A percentile compares a stretch with the other conserved stretches of the same genome.
Conservation (phyloP, 37 sponge, comb jelly and placozoan species). For the Ephydatia muelleri region DNA sequence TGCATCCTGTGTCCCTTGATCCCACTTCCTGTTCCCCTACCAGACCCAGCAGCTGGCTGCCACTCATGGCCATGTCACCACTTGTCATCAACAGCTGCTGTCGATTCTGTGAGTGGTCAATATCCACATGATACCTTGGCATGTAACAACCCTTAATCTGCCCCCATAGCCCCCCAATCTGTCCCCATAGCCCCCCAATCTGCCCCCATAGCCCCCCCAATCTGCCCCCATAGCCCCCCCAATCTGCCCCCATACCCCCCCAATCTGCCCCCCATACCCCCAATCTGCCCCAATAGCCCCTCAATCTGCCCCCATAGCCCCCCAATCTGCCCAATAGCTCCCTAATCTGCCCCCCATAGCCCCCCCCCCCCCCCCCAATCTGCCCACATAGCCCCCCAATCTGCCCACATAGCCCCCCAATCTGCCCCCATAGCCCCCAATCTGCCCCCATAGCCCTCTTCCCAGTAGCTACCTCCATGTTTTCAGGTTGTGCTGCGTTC, state of each 20-base stretch:
- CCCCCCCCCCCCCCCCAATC: background rate
- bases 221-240: background rate
- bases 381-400: background rate
- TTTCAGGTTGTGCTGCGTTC: constrained; percentile 83
- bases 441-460: background rate
- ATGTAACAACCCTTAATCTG: background rate
- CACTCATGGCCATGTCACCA: constrained; percentile 81
- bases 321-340: background rate
- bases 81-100: constrained; percentile 72
- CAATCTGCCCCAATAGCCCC: background rate
- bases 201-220: background rate
- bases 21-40: constrained; percentile 82
- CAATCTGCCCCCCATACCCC: background rate
- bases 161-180: background rate
- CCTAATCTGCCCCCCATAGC: background rate
- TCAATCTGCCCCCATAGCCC: background rate
- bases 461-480: constrained; percentile 45
- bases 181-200: background rate
- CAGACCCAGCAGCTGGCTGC: constrained; percentile 68
- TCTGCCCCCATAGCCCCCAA: constrained; percentile 3
- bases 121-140: constrained; percentile 3
- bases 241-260: background rate
- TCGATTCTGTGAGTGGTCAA: constrained; percentile 45
- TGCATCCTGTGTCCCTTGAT: constrained; percentile 75
- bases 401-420: background rate